phyloP scores from a whole-genome alignment of 2,113 vertebrate genomes.

The Zosterops lateralis region DNA sequence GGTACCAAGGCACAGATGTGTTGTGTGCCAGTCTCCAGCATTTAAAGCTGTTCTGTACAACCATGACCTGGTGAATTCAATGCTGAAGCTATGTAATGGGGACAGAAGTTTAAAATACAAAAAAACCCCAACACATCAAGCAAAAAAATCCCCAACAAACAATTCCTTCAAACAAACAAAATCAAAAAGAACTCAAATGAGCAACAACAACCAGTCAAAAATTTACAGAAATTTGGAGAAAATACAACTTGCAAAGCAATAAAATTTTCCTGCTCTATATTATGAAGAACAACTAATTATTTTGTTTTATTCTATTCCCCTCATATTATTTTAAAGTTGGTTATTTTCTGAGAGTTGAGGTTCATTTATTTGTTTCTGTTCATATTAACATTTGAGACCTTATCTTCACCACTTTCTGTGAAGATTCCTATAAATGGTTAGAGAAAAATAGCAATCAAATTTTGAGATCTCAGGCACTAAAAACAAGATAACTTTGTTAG shows the following conservation, averaged over 20 bases:
- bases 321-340: rapidly evolving
- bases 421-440: not conserved
- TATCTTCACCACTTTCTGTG: not conserved
- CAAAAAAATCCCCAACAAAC: not conserved
- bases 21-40: not conserved
- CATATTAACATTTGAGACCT: not conserved
- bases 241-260: not conserved
- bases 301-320: not conserved
- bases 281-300: not conserved
- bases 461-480: not conserved
- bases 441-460: not conserved
- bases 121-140: not conserved
- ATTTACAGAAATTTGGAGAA: not conserved
- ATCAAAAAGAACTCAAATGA: not conserved
- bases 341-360: not conserved
- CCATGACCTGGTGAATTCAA: not conserved
- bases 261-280: not conserved
- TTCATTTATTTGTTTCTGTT: not conserved
- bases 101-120: not conserved
- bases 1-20: not conserved
- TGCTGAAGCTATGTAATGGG: not conserved
- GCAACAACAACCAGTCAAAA: not conserved
- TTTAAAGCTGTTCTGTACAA: not conserved
- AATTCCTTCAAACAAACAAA: not conserved
- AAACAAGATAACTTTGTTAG: not conserved